Evolutionary conservation across 1,140 invertebrate genomes (phyloP).

Genomic region (Coptotermes formosanus): DNA sequence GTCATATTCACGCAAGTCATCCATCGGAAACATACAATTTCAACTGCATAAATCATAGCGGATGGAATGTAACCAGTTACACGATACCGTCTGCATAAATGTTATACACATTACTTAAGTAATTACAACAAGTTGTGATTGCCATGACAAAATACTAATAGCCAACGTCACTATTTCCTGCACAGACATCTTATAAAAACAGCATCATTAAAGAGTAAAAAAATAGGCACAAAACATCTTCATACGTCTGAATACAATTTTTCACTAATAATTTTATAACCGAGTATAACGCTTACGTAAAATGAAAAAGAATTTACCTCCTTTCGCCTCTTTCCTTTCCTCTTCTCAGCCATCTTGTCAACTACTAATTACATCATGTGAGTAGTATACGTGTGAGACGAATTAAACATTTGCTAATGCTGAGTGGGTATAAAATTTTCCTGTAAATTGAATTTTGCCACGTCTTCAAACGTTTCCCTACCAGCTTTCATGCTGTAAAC

Average conservation of each 20-base stretch:
- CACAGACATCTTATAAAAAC: not conserved
- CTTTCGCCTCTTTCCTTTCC: constrained; percentile 71
- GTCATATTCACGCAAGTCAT: not conserved
- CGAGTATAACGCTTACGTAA: not conserved
- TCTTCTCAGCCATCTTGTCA: constrained; percentile 71
- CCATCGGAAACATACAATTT: not conserved
- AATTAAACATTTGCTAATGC: not conserved
- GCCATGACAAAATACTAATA: not conserved
- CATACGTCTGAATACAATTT: constrained; percentile 26
- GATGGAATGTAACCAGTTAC: not conserved
- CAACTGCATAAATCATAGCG: not conserved
- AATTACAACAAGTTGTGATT: not conserved
- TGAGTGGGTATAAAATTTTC: no score
- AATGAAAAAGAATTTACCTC: constrained; percentile 57
- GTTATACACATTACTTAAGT: not conserved
- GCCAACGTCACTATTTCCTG: constrained; percentile 20
- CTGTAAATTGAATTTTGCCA: no score
- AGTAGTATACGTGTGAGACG: not conserved
- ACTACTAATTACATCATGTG: constrained; percentile 28
- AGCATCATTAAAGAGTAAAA: not conserved
- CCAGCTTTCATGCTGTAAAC: not conserved
- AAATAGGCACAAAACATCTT: not conserved
- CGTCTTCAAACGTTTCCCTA: no score
- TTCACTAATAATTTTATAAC: not conserved
- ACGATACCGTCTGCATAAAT: not conserved